Evolutionary conservation across 2,797 vertebrate species (phyloP), one percentile per base, ranked within the genome.

Genomic region (Pantherophis alleghaniensis): DNA sequence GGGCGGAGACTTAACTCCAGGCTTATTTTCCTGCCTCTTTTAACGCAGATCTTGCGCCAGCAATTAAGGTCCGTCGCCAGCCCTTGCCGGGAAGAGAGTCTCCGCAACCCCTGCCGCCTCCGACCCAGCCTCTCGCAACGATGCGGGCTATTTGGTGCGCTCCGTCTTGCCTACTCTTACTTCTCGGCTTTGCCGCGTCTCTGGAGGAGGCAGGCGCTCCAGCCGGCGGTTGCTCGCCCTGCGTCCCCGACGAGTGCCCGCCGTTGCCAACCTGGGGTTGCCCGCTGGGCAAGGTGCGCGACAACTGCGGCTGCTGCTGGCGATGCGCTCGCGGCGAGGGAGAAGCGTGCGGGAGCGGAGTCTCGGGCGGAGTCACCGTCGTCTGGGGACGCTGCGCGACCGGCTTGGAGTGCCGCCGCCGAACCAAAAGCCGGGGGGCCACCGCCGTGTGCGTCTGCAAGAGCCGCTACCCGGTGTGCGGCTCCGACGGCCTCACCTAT

Each of bases 391-490:
- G 98, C 93, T 99, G 98, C 96, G 98, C 98, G 1, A 12, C 97
- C 7, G 98, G 98, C 1, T 96, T 99, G 91, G 99, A 99, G 97
- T 99, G 98, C 96, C 97, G 96, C 28, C 96, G 95, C 96, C 97
- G 96, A 97, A 98, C 97, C 96, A 98, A 98, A 97, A 98, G 95
- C 37, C 98, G 98, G 88, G 94, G 98, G 88, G 94, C 94, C 24
- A 28, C 16, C 18, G 98, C 98, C 1, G 95, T 98, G 28, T 99
- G 99, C 94, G 95, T 94, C 69, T 99, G 99, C 94, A 99, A 98
- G 96, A 98, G 95, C 96, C 95, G 97, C 96, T 98, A 98, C 96
- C 98, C 98, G 26, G 99, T 99, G 94, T 99, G 99, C 95, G 99
- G 99, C 90, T 98, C 96, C 94, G 98, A 99, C 90, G 98, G 98